Evolutionary conservation across 2,113 vertebrate species (phyloP).

Genomic region (Tichodroma muraria): DNA sequence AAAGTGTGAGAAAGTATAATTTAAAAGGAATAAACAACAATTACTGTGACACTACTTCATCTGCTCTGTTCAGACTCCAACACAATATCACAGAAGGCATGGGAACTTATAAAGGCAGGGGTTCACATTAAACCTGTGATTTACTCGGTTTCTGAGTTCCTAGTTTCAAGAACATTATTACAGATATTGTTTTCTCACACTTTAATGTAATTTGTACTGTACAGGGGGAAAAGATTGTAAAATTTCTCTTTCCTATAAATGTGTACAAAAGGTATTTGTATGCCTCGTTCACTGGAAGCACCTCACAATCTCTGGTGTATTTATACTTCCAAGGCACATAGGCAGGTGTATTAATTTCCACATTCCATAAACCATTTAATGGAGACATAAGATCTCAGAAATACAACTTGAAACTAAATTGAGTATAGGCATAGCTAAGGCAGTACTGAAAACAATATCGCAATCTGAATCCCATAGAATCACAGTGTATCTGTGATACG

Average conservation of each 20-base stretch:
- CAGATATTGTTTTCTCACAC: constrained; percentile 12
- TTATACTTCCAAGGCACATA: background rate
- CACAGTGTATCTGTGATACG: background rate
- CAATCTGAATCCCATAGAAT: background rate
- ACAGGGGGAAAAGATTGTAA: background rate
- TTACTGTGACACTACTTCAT: background rate
- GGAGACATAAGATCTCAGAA: background rate
- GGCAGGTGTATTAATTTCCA: background rate
- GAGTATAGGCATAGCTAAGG: background rate
- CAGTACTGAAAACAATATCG: background rate
- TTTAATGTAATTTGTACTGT: background rate
- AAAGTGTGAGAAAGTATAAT: constrained; percentile 20
- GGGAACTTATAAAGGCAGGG: constrained; percentile 11
- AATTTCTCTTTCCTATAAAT: background rate
- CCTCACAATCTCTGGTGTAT: background rate
- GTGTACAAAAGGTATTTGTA: background rate
- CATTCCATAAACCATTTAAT: background rate
- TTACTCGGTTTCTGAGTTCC: background rate
- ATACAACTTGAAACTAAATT: background rate
- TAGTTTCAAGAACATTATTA: background rate
- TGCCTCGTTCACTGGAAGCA: background rate
- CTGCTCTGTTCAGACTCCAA: background rate
- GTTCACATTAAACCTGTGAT: constrained; percentile 25
- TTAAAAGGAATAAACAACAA: constrained; percentile 34
- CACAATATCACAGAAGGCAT: background rate